Base-by-base conservation (phyloP, 2,113 vertebrate species). In the Ellobius talpinus region DNA sequence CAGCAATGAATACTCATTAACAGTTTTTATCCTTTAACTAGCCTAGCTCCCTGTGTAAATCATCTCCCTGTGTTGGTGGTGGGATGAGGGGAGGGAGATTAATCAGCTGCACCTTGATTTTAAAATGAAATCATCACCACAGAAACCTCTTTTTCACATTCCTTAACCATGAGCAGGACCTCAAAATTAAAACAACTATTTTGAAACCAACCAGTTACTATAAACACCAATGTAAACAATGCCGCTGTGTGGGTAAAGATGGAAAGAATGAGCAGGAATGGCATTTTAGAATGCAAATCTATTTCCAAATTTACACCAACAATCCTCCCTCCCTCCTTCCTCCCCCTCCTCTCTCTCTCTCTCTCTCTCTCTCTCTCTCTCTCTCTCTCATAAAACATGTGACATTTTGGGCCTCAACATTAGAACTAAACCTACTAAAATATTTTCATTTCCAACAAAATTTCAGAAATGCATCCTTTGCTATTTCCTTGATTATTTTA, bases 51-150 rank as follows among this genome's bases (percentile, higher is more conserved):
- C 88, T 94, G 90, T 92, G 74, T 87, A 97, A 97, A 91, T 87
- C 89, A 98, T 98, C 95, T 97, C 36, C 72, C 72, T 24, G 94
- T 98, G 95, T 79, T 65, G 84, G 66, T 97, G 96, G 97, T 96
- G 68, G 97, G 91, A 26, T 72, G 0, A 82, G 33, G 55, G 58
- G 19, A 58, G 76, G 87, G 82, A 98, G 93, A 96, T 97, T 98
- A 96, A 98, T 98, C 96, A 97, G 95, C 96, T 96, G 87, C 93
- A 97, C 87, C 91, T 98, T 98, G 97, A 97, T 97, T 94, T 96
- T 95, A 97, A 97, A 45, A 96, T 96, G 93, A 96, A 97, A 98
- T 55, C 93, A 95, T 98, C 94, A 96, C 94, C 82, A 87, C 95
- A 96, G 95, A 97, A 97, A 98, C 82, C 93, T 97, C 93, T 94